These are phyloP conservation scores for Noctua comes DNA, from an alignment of 2,888 invertebrate genomes.

Conservation along the genomic window DNA sequence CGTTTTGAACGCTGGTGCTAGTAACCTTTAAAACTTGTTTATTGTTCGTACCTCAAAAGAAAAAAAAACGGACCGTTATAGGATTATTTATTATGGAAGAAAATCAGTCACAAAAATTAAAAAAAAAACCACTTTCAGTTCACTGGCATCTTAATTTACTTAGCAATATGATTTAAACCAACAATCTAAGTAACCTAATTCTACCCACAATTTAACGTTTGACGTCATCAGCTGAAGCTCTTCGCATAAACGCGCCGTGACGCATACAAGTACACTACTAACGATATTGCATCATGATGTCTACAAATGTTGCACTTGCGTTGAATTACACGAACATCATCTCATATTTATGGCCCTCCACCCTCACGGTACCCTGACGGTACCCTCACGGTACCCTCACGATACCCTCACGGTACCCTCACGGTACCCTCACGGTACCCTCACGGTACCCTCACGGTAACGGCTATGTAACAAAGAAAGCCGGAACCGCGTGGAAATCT, in stretches of 20 bases:
- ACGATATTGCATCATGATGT: constrained; percentile 59
- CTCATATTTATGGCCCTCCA: constrained; percentile 48
- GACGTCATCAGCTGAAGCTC: constrained; percentile 33
- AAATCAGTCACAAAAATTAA: no score
- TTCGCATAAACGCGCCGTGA: constrained; percentile 29
- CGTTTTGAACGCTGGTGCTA: background rate
- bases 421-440: constrained; percentile 16
- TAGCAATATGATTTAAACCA: constrained; percentile 17
- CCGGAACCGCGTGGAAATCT: background rate
- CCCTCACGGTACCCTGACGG: constrained; percentile 21
- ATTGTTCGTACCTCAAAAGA: no score
- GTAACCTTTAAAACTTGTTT: background rate
- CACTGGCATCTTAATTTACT: background rate
- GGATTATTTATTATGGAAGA: no score
- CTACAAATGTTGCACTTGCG: constrained; percentile 67
- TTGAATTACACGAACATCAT: constrained; percentile 65
- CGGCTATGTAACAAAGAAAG: background rate
- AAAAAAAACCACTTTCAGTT: background rate
- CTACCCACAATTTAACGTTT: constrained; percentile 17
- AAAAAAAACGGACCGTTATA: background rate
- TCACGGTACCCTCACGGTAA: constrained; percentile 21
- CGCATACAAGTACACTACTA: constrained; percentile 38
- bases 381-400: constrained; percentile 12
- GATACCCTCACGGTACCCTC: constrained; percentile 16
- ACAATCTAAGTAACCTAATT: constrained; percentile 21